Conservation (phyloP, 2,113 vertebrate genomes). For the Calyptomena viridis region DNA sequence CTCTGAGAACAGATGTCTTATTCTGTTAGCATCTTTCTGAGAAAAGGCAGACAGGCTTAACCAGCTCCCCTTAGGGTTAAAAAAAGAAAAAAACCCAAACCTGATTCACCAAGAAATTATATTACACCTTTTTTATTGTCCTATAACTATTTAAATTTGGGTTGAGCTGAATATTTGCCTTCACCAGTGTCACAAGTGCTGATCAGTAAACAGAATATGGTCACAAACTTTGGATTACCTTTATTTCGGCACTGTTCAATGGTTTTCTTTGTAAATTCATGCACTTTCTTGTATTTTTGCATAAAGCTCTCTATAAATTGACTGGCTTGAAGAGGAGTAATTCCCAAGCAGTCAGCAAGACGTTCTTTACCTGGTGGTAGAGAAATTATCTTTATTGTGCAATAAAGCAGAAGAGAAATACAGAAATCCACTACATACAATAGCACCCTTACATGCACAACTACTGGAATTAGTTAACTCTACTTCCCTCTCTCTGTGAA, state of each 20-base stretch:
- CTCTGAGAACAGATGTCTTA: not conserved
- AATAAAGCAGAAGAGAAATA: not conserved
- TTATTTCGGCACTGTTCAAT: constrained; percentile 79
- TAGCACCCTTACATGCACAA: not conserved
- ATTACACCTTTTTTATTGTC: not conserved
- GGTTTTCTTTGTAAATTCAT: constrained; percentile 82
- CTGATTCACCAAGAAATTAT: not conserved
- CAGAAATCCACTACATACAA: not conserved
- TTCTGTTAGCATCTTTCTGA: not conserved
- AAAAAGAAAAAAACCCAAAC: not conserved
- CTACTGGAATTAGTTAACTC: not conserved
- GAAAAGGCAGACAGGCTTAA: not conserved
- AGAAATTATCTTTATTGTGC: not conserved
- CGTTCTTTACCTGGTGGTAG: constrained; percentile 79
- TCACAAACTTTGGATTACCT: constrained; percentile 65
- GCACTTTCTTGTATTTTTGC: constrained; percentile 85
- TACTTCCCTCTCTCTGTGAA: not conserved
- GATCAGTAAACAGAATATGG: not conserved
- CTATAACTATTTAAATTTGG: not conserved
- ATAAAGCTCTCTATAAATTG: constrained; percentile 87
- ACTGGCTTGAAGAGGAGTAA: constrained; percentile 79
- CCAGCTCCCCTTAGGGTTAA: not conserved
- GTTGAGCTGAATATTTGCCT: not conserved
- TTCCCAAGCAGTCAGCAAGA: constrained; percentile 84
- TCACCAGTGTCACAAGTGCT: not conserved